phyloP scores from a whole-genome alignment of 1,140 invertebrate species.

The Spodoptera frugiperda region DNA sequence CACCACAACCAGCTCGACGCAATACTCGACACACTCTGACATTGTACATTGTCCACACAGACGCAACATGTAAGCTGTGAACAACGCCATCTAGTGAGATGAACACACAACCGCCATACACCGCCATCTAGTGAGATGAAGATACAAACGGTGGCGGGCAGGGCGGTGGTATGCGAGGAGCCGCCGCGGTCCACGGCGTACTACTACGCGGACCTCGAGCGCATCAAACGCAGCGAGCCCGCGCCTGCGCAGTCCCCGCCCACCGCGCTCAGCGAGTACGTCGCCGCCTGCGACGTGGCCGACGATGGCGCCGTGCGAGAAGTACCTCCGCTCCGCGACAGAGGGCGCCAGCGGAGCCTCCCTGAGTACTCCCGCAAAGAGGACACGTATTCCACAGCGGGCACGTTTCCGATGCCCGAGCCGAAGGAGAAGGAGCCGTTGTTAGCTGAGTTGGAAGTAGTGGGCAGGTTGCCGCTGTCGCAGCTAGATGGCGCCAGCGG shows the following conservation, averaged over 20 bases:
- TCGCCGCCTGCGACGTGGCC: constrained; percentile 68
- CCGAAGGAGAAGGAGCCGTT: constrained; percentile 80
- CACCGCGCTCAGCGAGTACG: constrained; percentile 66
- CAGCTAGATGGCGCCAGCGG: constrained; percentile 66
- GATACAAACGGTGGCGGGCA: constrained; percentile 60
- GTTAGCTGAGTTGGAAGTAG: constrained; percentile 77
- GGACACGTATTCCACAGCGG: constrained; percentile 83
- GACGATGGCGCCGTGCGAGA: constrained; percentile 72
- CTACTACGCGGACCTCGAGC: constrained; percentile 82
- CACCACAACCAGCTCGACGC: too few relatives aligned
- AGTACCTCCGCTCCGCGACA: constrained; percentile 73
- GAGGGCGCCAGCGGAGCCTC: constrained; percentile 61
- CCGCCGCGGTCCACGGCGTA: constrained; percentile 82
- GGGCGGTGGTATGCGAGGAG: constrained; percentile 60
- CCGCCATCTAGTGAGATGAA: constrained; percentile 39
- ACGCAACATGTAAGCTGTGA: too few relatives aligned
- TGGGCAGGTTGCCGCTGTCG: constrained; percentile 71
- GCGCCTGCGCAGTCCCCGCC: constrained; percentile 34
- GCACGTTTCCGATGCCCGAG: constrained; percentile 83
- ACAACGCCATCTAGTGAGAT: neutral
- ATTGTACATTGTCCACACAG: too few relatives aligned
- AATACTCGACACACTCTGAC: too few relatives aligned
- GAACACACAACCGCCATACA: neutral
- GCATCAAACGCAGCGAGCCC: constrained; percentile 69
- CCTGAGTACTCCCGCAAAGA: constrained; percentile 73